phyloP scores from a whole-genome alignment of 1,140 invertebrate genomes.

The Acromyrmex heyeri region DNA sequence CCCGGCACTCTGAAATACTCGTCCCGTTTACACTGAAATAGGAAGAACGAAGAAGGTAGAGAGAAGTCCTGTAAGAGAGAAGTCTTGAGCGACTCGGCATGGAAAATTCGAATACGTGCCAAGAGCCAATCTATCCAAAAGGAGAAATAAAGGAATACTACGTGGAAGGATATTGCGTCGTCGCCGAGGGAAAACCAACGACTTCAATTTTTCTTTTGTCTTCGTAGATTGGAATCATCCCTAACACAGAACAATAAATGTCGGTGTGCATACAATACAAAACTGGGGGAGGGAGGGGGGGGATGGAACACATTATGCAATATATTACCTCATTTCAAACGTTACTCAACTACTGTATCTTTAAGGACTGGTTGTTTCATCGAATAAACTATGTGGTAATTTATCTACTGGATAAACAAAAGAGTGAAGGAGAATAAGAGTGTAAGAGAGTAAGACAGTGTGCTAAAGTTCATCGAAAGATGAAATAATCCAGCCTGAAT shows the following conservation, averaged over 20 bases:
- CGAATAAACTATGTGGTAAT: too few relatives aligned
- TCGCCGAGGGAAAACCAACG: slow-evolving; percentile 19
- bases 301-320: neutral
- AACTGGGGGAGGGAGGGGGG: neutral
- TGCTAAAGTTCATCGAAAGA: too few relatives aligned
- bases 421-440: too few relatives aligned
- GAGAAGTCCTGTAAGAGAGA: slow-evolving; percentile 34
- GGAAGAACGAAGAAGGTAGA: neutral
- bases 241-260: slow-evolving; percentile 27
- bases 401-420: too few relatives aligned
- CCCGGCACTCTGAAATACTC: slow-evolving; percentile 13
- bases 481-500: neutral
- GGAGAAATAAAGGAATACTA: slow-evolving; percentile 59
- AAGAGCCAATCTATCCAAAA: slow-evolving; percentile 69
- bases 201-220: slow-evolving; percentile 33
- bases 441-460: too few relatives aligned
- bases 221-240: neutral
- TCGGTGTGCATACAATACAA: neutral
- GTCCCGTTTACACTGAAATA: slow-evolving; percentile 17
- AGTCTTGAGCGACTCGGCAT: slow-evolving; percentile 35
- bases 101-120: slow-evolving; percentile 70
- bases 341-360: too few relatives aligned
- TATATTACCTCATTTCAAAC: neutral
- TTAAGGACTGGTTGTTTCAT: too few relatives aligned
- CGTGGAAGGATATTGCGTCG: slow-evolving; percentile 67